Evolutionary conservation across 35 echinoderm and acorn worm species (phyloP).

Genomic region (Lytechinus variegatus): DNA sequence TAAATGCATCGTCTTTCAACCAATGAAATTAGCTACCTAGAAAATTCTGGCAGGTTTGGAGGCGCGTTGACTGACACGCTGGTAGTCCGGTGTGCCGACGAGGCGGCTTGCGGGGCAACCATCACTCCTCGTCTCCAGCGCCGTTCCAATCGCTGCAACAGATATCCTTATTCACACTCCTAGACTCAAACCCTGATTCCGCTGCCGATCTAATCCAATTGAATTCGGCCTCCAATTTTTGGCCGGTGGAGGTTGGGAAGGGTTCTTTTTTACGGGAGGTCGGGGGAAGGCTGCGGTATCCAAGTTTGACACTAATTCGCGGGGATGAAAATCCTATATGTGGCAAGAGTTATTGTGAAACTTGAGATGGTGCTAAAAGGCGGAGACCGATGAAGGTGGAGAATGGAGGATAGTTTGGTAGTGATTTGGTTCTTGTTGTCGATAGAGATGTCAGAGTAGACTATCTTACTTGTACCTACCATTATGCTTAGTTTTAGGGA

Average conservation of each 20-base stretch:
- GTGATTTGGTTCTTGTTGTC: not conserved
- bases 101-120: not conserved
- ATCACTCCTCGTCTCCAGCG: not conserved
- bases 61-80: not conserved
- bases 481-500: too few species aligned
- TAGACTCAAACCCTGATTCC: too few species aligned
- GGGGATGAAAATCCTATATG: not conserved
- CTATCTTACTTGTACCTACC: too few species aligned
- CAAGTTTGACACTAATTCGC: constrained; percentile 26
- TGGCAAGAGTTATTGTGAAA: constrained; percentile 38
- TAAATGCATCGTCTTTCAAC: constrained; percentile 24
- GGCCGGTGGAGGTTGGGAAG: not conserved
- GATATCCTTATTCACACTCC: not conserved
- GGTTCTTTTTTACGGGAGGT: not conserved
- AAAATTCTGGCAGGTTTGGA: constrained; percentile 27
- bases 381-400: not conserved
- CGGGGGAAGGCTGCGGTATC: constrained; percentile 16
- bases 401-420: not conserved
- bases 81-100: not conserved
- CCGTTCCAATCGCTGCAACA: not conserved
- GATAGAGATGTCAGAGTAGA: not conserved
- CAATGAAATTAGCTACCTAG: constrained; percentile 41
- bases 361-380: constrained; percentile 15
- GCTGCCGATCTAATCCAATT: not conserved
- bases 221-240: not conserved